Evolutionary conservation across 2,113 vertebrate genomes (phyloP), one percentile per base, ranked within the genome.

Genomic region (Arenaria interpres): DNA sequence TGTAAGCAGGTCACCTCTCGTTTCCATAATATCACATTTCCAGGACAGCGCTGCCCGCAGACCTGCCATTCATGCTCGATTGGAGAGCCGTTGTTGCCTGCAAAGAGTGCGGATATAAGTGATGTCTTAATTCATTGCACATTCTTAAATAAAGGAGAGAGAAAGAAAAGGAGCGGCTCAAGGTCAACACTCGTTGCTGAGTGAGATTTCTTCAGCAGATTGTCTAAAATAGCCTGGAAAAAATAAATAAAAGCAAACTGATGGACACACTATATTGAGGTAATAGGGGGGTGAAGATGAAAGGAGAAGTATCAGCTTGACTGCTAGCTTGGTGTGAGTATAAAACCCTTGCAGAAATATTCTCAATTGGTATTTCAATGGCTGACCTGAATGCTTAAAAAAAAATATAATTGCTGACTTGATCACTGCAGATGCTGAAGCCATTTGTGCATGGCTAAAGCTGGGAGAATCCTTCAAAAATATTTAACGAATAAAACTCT

Each of bases 111-210:
- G 1, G 63, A 35, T 88, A 48, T 21, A 84, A 95, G 89, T 75
- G 94, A 96, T 94, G 95, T 95, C 96, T 97, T 96, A 93, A 97
- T 97, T 96, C 96, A 92, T 45, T 95, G 96, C 91, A 92, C 94
- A 94, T 93, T 63, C 93, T 93, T 94, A 93, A 96, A 95, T 95
- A 96, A 94, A 96, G 86, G 45, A 85, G 69, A 9, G 14, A 51
- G 64, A 87, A 89, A 94, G 91, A 87, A 95, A 97, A 87, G 88
- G 92, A 96, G 77, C 9, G 12, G 85, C 83, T 96, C 95, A 96
- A 97, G 96, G 97, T 96, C 96, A 97, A 14, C 72, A 43, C 81
- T 93, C 82, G 0, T 76, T 54, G 76, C 93, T 79, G 89, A 96
- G 89, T 72, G 83, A 93, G 89, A 84, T 91, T 96, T 51, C 95